These are phyloP conservation scores for Mesoligia furuncula DNA, from an alignment of 2,888 invertebrate genomes.

Conservation along the genomic window DNA sequence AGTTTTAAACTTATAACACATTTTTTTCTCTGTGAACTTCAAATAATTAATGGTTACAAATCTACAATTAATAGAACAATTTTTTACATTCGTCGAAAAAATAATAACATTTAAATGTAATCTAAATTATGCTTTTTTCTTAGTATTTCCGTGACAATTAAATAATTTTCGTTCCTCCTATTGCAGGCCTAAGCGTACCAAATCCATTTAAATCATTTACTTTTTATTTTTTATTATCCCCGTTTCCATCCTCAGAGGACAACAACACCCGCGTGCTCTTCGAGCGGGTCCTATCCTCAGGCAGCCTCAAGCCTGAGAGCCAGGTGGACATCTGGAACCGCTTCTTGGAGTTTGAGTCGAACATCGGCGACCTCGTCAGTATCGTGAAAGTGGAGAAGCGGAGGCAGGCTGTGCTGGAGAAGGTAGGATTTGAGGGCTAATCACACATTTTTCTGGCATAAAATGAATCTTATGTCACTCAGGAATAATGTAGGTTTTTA, in stretches of 20 bases:
- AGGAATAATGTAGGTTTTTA: background rate
- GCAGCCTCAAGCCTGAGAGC: constrained; percentile 96
- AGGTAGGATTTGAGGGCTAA: constrained; percentile 88
- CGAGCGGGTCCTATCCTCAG: constrained; percentile 98
- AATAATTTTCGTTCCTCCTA: too few relatives aligned
- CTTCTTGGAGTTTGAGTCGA: constrained; percentile 99
- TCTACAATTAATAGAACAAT: too few relatives aligned
- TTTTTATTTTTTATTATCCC: background rate
- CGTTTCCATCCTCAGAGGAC: constrained; percentile 93
- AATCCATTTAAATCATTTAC: background rate
- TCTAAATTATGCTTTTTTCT: too few relatives aligned
- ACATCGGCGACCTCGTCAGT: constrained; percentile 99
- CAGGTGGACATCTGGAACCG: constrained; percentile 99
- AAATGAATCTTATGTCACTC: background rate
- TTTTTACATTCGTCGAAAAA: too few relatives aligned
- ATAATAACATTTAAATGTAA: too few relatives aligned
- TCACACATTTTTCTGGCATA: background rate
- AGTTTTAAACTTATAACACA: too few relatives aligned
- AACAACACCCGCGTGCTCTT: constrained; percentile 99
- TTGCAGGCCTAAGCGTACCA: background rate
- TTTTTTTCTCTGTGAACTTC: too few relatives aligned
- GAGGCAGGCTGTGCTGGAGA: constrained; percentile 96
- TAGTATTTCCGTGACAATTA: too few relatives aligned
- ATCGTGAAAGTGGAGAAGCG: constrained; percentile 99
- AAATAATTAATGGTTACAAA: too few relatives aligned